Evolutionary conservation across 2,888 invertebrate genomes (phyloP), one percentile per base, ranked within the genome.

Genomic region (Troilus luridus): DNA sequence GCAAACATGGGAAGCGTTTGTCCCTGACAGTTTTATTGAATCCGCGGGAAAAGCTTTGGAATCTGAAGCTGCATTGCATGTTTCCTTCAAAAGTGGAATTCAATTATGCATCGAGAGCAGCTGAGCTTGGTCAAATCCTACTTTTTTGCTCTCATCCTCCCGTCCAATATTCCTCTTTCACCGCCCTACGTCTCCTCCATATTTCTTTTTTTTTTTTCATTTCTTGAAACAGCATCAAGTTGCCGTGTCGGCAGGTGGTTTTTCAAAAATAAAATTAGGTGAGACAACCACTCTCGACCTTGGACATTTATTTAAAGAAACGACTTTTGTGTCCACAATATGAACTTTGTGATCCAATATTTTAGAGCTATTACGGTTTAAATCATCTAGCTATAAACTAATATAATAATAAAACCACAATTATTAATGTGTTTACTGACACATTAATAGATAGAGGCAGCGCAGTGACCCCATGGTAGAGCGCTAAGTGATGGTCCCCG

Each of bases 11-110:
- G 41, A 77, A 77, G 85, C 85, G 85, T 85, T 85, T 85, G 85
- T 58, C 85, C n/a, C 85, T 85, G 85, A 85, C 85, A 85, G 85
- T 85, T 85, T 56, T 85, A 85, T 85, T 85, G 85, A 85, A 85
- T 85, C 85, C 56, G 12, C 10, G 3, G n/a, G 85, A 58, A 81
- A 81, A 81, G 81, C 81, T 19, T 3, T 81, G 81, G 81, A 81
- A 85, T 85, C 85, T 56, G 85, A 58, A 54, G 85, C 85, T 85
- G 85, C 85, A 85, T 21, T 85, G 85, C 85, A 85, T 56, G 56
- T 85, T 85, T 85, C 54, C 85, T 85, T 85, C 85, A 54, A 85
- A 85, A 56, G n/a, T n/a, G 85, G 85, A 85, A 85, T 85, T 85
- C 85, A 58, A 85, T 85, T 85, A 85, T 85, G 85, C 85, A 85